Percentiles rank a stretch among this genome's conserved stretches.
These are phyloP conservation scores for Gymnoscopelus microlampas DNA, from an alignment of 2,797 vertebrate genomes.

Conservation along the genomic window DNA sequence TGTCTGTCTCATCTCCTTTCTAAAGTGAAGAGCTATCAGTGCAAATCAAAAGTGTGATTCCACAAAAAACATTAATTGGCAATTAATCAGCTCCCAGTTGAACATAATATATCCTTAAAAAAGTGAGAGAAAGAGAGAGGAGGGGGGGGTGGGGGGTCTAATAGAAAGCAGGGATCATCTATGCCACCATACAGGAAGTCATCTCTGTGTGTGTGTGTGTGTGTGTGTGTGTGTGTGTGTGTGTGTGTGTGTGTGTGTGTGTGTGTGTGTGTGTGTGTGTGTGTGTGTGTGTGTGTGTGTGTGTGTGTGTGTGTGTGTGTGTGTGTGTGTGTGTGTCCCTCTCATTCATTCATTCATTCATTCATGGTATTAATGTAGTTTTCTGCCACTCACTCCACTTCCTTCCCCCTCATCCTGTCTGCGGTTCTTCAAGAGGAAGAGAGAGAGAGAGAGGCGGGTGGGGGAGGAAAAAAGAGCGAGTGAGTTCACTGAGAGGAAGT, in stretches of 20 bases:
- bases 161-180: background rate
- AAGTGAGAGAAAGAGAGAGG: constrained; percentile 23
- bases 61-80: constrained; percentile 79
- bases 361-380: constrained; percentile 66
- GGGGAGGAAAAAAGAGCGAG: constrained; percentile 51
- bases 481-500: constrained; percentile 36
- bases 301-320: background rate
- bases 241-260: background rate
- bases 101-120: constrained; percentile 60
- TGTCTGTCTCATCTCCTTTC: too few relatives aligned
- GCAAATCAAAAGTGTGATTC: background rate
- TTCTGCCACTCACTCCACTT: constrained; percentile 67
- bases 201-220: background rate
- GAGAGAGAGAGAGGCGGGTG: constrained; percentile 13
- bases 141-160: background rate
- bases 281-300: background rate
- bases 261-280: background rate
- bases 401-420: constrained; percentile 50
- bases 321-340: background rate
- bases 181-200: background rate
- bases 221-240: background rate
- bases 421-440: constrained; percentile 42
- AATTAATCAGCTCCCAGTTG: constrained; percentile 80
- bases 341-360: too few relatives aligned
- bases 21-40: too few relatives aligned